phyloP scores from a whole-genome alignment of 2,888 invertebrate genomes.

The Aricia artaxerxes region DNA sequence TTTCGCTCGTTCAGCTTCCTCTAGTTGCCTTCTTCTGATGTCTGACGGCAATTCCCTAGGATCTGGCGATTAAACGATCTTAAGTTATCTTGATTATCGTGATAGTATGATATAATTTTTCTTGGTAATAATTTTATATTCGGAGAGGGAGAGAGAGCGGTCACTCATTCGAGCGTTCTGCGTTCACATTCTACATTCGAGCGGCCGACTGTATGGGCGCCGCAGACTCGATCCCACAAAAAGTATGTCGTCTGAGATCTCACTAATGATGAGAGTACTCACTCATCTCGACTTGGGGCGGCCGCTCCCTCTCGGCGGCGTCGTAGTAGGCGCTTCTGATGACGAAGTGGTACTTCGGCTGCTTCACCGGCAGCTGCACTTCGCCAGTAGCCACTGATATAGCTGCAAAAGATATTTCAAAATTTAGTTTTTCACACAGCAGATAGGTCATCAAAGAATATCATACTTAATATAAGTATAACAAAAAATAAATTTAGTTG shows the following conservation, averaged over 20 bases:
- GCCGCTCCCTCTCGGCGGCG: conserved; percentile 50
- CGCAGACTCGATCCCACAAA: too few relatives aligned
- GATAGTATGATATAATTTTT: too few relatives aligned
- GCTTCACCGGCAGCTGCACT: conserved; percentile 39
- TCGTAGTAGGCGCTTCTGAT: conserved; percentile 45
- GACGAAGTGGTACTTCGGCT: conserved; percentile 49
- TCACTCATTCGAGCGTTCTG: too few relatives aligned
- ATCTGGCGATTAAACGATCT: background rate
- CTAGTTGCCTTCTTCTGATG: conserved; percentile 49
- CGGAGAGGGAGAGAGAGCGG: too few relatives aligned
- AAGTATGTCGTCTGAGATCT: too few relatives aligned
- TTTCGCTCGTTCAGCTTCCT: conserved; percentile 37
- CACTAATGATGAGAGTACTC: background rate
- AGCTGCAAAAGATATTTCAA: conserved; percentile 44
- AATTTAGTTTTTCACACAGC: background rate
- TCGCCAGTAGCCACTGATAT: conserved; percentile 53
- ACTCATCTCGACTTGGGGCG: conserved; percentile 48
- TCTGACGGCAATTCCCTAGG: conserved; percentile 33
- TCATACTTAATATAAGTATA: too few relatives aligned
- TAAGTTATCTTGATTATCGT: background rate
- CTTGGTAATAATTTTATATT: too few relatives aligned
- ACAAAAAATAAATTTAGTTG: background rate
- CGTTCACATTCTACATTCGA: too few relatives aligned
- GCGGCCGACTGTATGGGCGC: too few relatives aligned
- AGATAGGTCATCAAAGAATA: too few relatives aligned